These are phyloP conservation scores for Echinops telfairi DNA, from an alignment of 2,113 vertebrate species.

Conservation along the genomic window DNA sequence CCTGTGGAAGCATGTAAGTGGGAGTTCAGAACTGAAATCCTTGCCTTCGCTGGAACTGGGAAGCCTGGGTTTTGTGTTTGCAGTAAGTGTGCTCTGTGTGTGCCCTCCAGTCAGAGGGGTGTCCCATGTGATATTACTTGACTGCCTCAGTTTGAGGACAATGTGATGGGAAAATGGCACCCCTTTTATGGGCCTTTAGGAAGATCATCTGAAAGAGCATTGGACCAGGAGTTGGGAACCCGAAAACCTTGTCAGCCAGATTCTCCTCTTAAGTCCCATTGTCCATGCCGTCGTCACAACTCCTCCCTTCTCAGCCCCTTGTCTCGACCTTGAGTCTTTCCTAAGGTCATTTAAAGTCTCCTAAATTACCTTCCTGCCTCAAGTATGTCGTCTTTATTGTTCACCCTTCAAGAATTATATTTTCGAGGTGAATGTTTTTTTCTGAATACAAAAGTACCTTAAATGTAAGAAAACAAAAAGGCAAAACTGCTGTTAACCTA, in stretches of 20 bases:
- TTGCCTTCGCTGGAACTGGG: background rate
- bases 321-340: background rate
- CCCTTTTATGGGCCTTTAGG: background rate
- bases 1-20: conserved; percentile 50
- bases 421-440: background rate
- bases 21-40: conserved; percentile 37
- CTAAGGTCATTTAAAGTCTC: background rate
- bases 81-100: background rate
- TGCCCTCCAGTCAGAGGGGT: background rate
- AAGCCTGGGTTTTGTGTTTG: background rate
- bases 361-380: background rate
- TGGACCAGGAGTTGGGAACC: background rate
- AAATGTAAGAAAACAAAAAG: background rate
- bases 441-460: too few species aligned
- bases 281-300: background rate
- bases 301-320: background rate
- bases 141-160: background rate
- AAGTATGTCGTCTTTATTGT: background rate
- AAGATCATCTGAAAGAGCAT: conserved; percentile 7
- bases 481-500: too few species aligned
- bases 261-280: background rate
- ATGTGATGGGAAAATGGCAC: background rate
- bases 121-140: background rate
- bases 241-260: background rate
- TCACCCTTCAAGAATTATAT: background rate